phyloP scores from a whole-genome alignment of 2,888 invertebrate genomes.

The Microplitis deprimator region DNA sequence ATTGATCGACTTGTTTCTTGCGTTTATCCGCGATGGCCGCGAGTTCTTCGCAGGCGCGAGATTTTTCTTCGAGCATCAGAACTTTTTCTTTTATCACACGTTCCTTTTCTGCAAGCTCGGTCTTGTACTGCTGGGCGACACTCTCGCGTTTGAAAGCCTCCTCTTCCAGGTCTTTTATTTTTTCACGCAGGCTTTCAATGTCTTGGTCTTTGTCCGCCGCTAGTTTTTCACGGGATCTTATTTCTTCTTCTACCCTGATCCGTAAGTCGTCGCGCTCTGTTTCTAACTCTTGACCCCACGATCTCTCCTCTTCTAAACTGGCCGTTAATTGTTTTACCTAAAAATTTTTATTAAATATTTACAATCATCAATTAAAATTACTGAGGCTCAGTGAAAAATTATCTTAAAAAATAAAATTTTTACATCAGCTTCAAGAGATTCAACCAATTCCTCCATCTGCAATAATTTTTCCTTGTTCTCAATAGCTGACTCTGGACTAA shows the following conservation, averaged over 20 bases:
- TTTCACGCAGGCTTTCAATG: conserved; percentile 59
- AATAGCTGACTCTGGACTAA: conserved; percentile 63
- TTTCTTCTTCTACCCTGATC: conserved; percentile 61
- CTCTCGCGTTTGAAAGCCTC: conserved; percentile 66
- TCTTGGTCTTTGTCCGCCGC: conserved; percentile 57
- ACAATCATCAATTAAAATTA: neutral
- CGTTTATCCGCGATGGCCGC: conserved; percentile 68
- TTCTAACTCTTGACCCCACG: conserved; percentile 66
- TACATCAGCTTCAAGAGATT: conserved; percentile 66
- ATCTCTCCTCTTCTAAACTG: conserved; percentile 65
- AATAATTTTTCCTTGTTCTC: conserved; percentile 65
- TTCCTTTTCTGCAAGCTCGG: conserved; percentile 63
- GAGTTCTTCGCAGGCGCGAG: conserved; percentile 62
- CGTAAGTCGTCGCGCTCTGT: conserved; percentile 64
- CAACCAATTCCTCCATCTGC: conserved; percentile 65
- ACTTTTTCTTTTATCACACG: conserved; percentile 62
- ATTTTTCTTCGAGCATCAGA: conserved; percentile 62
- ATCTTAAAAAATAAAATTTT: conserved; percentile 6
- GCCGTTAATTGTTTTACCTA: conserved; percentile 64
- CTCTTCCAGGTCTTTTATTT: conserved; percentile 62
- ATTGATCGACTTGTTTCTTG: conserved; percentile 71
- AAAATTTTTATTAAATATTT: conserved; percentile 28
- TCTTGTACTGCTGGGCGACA: conserved; percentile 61
- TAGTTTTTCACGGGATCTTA: conserved; percentile 57
- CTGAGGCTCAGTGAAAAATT: conserved; percentile 2